A percentile compares a stretch with the other conserved stretches of the same genome.
phyloP scores from a whole-genome alignment of 2,113 vertebrate genomes.

The Oplegnathus fasciatus region DNA sequence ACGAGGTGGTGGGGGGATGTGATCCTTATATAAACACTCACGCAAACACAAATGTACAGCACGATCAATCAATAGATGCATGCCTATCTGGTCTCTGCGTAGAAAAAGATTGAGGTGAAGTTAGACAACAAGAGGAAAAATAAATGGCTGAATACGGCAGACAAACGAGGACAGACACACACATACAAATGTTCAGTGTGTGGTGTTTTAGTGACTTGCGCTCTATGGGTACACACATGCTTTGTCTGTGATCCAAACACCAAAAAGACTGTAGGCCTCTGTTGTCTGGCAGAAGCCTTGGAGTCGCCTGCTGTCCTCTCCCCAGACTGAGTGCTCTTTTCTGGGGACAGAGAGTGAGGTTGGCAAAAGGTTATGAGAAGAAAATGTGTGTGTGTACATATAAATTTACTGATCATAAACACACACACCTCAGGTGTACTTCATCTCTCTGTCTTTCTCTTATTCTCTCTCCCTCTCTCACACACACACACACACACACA shows the following conservation, averaged over 20 bases:
- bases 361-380: constrained; percentile 19
- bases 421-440: background rate
- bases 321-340: constrained; percentile 55
- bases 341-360: constrained; percentile 21
- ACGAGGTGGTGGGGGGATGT: constrained; percentile 29
- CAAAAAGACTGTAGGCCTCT: constrained; percentile 61
- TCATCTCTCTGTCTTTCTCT: background rate
- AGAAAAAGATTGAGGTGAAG: background rate
- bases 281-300: constrained; percentile 69
- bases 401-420: constrained; percentile 10
- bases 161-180: constrained; percentile 11
- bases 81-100: constrained; percentile 4
- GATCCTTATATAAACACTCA: constrained; percentile 58
- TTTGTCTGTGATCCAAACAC: constrained; percentile 63
- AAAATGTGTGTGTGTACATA: constrained; percentile 10
- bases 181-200: constrained; percentile 45
- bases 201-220: constrained; percentile 56
- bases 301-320: constrained; percentile 47
- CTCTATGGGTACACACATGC: constrained; percentile 50
- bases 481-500: background rate
- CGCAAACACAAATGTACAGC: background rate
- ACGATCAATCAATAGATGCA: constrained; percentile 42
- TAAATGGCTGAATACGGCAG: background rate
- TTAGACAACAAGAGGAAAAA: background rate
- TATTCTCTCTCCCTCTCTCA: background rate